Evolutionary conservation across 2,888 invertebrate species (phyloP), one percentile per base, ranked within the genome.

Genomic region (Nowickia ferox): DNA sequence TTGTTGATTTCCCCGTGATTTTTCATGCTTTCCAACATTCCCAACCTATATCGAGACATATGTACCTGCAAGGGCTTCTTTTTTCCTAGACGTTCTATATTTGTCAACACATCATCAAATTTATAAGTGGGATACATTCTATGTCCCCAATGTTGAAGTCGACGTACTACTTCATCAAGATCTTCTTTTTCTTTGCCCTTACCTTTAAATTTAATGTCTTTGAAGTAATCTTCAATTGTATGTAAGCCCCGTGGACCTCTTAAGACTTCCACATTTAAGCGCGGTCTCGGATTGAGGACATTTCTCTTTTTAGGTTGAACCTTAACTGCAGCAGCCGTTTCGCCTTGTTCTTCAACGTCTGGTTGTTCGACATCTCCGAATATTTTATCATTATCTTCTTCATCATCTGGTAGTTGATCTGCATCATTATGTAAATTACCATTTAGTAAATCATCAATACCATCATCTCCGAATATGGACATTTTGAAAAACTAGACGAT

Each of bases 91-190:
- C 95, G 95, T 91, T 98, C 98, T 22, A 96, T 93, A 90, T 95
- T 94, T n/a, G 94, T 94, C 4, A 98, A 92, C 87, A 97, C 96
- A 92, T 98, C 98, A 90, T 96, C 96, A 93, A 98, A 99, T 15
- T 96, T 95, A 90, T 96, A 96, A 90, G 96, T 97, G 0, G 99
- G 98, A 93, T 96, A 98, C 87, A 99, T 93, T 69, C 98, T 94
- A 92, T 98, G 98, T 0, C 96, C 96, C 99, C 99, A 99, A 91
- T 98, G 97, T 89, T 98, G 97, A 76, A 98, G 91, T 80, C 95
- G 95, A 76, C 96, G 96, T 93, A 99, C 94, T 0, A 98, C 93
- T 84, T 95, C 92, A 89, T 96, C 95, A 53, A 99, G 93, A 93
- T 99, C 98, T 71, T 95, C 94, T 88, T 95, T 95, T 93, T 98